Conservation (phyloP, 2,113 vertebrate genomes). For the Tachycineta bicolor region DNA sequence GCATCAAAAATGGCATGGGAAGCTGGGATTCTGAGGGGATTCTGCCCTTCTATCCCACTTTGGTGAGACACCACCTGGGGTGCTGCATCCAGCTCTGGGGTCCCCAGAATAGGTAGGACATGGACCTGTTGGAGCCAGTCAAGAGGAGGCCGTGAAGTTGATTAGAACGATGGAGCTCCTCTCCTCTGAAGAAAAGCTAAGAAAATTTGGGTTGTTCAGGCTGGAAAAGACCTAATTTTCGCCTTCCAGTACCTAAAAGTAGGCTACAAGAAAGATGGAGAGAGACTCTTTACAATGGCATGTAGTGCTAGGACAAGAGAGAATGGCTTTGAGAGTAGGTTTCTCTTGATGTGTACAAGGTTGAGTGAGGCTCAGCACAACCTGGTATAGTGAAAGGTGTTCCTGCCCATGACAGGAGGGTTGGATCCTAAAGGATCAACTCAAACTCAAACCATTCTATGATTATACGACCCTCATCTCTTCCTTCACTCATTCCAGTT, state of each 20-base stretch:
- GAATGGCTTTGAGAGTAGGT: background rate
- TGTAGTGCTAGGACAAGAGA: background rate
- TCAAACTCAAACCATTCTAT: background rate
- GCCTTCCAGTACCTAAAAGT: background rate
- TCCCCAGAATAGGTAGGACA: background rate
- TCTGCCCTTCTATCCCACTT: background rate
- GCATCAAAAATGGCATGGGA: background rate
- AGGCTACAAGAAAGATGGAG: background rate
- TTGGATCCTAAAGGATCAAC: background rate
- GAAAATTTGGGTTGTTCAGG: background rate
- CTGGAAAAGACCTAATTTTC: background rate
- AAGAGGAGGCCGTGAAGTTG: background rate
- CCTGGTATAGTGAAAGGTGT: too few species aligned
- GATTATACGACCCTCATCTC: background rate
- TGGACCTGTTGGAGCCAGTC: background rate
- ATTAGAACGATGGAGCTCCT: background rate
- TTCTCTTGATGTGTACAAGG: background rate
- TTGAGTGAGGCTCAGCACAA: background rate
- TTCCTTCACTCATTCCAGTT: background rate
- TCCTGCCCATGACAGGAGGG: background rate
- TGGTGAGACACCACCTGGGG: background rate
- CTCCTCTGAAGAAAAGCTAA: background rate
- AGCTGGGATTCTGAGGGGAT: background rate
- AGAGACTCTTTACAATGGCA: background rate
- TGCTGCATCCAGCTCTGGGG: background rate